Evolutionary conservation across 2,797 vertebrate genomes (phyloP).

Genomic region (Xenentodon cancila): DNA sequence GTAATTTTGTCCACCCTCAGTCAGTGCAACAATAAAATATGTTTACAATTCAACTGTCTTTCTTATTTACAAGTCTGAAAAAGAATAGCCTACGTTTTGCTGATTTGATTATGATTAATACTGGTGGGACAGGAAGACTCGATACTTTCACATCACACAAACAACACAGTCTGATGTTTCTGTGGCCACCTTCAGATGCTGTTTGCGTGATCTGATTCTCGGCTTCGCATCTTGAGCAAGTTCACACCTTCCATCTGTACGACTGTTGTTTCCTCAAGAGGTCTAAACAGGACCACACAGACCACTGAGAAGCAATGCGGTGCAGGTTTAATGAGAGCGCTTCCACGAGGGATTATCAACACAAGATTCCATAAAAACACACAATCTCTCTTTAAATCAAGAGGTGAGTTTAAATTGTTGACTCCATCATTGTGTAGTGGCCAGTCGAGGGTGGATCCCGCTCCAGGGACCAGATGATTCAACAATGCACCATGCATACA

Average conservation of each 20-base stretch:
- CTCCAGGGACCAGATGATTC: constrained; percentile 29
- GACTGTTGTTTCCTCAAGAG: constrained; percentile 16
- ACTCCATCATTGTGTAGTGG: constrained; percentile 34
- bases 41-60: too few species aligned
- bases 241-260: constrained; percentile 31
- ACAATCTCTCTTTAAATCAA: constrained; percentile 1
- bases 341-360: constrained; percentile 19
- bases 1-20: too few species aligned
- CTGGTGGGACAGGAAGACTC: too few species aligned
- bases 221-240: constrained; percentile 1
- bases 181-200: too few species aligned
- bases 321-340: constrained; percentile 13
- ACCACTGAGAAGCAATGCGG: constrained; percentile 5
- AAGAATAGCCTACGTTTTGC: too few species aligned
- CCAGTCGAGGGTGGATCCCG: constrained; percentile 49
- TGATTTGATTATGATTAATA: too few species aligned
- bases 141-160: too few species aligned
- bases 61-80: too few species aligned
- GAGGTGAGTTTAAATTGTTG: constrained; percentile 20
- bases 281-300: constrained; percentile 14
- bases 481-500: neutral
- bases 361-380: constrained; percentile 15
- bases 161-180: too few species aligned
- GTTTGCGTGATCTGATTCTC: too few species aligned
- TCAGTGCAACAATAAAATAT: too few species aligned